Evolutionary conservation across 1,140 invertebrate species (phyloP).

Genomic region (Brachionus rotundiformis): DNA sequence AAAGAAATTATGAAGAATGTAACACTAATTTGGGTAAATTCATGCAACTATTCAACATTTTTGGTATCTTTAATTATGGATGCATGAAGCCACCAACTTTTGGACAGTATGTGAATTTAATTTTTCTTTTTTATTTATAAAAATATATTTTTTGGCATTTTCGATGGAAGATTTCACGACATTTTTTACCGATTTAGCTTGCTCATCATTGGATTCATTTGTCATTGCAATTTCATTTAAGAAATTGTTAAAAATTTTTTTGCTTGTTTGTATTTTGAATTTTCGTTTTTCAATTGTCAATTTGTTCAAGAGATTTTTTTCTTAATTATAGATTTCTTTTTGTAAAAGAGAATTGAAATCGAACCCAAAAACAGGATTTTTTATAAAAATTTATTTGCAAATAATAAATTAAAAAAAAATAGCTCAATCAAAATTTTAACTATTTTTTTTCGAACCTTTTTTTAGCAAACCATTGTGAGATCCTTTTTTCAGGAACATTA

Average conservation of each 20-base stretch:
- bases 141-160: slow-evolving; percentile 28
- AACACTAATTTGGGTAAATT: background rate
- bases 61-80: background rate
- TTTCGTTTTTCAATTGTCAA: slow-evolving; percentile 29
- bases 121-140: slow-evolving; percentile 6
- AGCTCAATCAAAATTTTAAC: slow-evolving; percentile 19
- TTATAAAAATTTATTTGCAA: slow-evolving; percentile 6
- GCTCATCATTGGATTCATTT: slow-evolving; percentile 37
- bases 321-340: slow-evolving; percentile 5
- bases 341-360: slow-evolving; percentile 18
- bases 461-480: slow-evolving; percentile 35
- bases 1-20: slow-evolving; percentile 26
- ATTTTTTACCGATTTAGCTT: slow-evolving; percentile 39
- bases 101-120: slow-evolving; percentile 11
- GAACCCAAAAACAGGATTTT: slow-evolving; percentile 12
- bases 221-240: slow-evolving; percentile 32
- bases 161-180: slow-evolving; percentile 6
- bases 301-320: slow-evolving; percentile 35
- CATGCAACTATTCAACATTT: background rate
- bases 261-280: slow-evolving; percentile 13
- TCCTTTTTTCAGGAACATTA: slow-evolving; percentile 5
- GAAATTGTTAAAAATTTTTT: slow-evolving; percentile 40
- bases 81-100: slow-evolving; percentile 21
- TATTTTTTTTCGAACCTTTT: slow-evolving; percentile 36
- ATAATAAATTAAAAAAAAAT: slow-evolving; percentile 20